Conservation (phyloP, 2,797 vertebrate genomes). For the Karalla daura region DNA sequence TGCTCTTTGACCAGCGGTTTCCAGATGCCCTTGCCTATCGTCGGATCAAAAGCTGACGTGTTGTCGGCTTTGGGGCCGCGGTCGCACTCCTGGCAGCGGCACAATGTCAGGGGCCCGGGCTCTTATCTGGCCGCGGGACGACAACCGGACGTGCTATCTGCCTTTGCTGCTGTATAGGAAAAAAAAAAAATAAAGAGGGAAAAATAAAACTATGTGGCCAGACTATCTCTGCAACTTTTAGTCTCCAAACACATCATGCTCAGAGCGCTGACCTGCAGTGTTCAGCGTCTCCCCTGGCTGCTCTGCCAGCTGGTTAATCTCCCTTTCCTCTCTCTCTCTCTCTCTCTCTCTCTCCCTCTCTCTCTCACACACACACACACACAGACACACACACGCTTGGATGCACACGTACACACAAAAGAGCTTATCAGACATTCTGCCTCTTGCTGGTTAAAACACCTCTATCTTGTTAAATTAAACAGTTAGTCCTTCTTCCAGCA, state of each 20-base stretch:
- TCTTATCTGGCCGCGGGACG: slow-evolving; percentile 51
- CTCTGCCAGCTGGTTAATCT: slow-evolving; percentile 42
- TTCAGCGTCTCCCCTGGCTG: slow-evolving; percentile 23
- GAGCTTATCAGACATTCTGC: slow-evolving; percentile 10
- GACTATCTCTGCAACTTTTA: slow-evolving; percentile 38
- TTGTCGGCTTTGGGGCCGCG: slow-evolving; percentile 64
- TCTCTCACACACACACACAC: not conserved
- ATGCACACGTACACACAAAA: too few relatives aligned
- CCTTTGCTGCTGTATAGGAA: slow-evolving; percentile 52
- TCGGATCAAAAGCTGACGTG: slow-evolving; percentile 73
- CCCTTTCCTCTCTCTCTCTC: slow-evolving; percentile 5
- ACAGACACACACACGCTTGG: not conserved
- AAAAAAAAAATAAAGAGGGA: slow-evolving; percentile 14
- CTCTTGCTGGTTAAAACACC: slow-evolving; percentile 18
- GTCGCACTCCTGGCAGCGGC: slow-evolving; percentile 61
- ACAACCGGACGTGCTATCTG: slow-evolving; percentile 45
- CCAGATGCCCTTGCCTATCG: slow-evolving; percentile 66
- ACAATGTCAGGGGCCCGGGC: slow-evolving; percentile 47
- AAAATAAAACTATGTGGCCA: slow-evolving; percentile 29
- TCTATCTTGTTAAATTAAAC: slow-evolving; percentile 52
- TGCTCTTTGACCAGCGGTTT: slow-evolving; percentile 51
- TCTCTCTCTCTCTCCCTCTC: slow-evolving; percentile 1
- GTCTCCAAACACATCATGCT: slow-evolving; percentile 27
- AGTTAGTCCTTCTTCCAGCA: slow-evolving; percentile 32
- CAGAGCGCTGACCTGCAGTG: slow-evolving; percentile 19